These are phyloP conservation scores for Drosophila miranda DNA, from an alignment of 1,140 invertebrate species.

Conservation along the genomic window DNA sequence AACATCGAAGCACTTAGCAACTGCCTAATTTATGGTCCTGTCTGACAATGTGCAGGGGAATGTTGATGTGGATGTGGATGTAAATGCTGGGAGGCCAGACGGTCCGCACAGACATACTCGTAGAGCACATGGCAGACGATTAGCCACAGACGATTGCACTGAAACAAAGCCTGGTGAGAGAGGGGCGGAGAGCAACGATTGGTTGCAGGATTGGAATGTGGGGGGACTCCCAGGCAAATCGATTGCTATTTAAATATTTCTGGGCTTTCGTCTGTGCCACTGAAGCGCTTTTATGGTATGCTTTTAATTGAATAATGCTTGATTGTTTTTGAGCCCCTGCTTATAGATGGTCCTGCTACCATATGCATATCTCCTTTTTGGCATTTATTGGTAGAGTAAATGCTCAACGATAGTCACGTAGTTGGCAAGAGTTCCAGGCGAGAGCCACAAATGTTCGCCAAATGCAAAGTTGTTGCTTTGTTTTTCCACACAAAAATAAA, in stretches of 20 bases:
- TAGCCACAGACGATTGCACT: conserved; percentile 77
- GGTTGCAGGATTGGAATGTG: not conserved
- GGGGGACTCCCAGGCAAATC: conserved; percentile 17
- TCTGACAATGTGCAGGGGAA: conserved; percentile 51
- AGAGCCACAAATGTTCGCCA: conserved; percentile 18
- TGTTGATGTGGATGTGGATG: conserved; percentile 19
- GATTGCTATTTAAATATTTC: conserved; percentile 48
- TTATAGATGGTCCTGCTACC: conserved; percentile 29
- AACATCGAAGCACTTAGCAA: conserved; percentile 71
- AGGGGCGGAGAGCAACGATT: not conserved
- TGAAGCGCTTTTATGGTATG: conserved; percentile 24
- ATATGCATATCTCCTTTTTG: conserved; percentile 34
- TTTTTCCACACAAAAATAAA: conserved; percentile 56
- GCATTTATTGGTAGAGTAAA: conserved; percentile 66
- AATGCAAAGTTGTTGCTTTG: conserved; percentile 30
- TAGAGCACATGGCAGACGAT: conserved; percentile 68
- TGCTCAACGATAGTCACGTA: conserved; percentile 70
- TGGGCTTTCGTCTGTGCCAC: not conserved
- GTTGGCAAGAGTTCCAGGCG: conserved; percentile 49
- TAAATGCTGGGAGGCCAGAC: conserved; percentile 36
- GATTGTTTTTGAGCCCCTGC: conserved; percentile 47
- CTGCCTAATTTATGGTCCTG: conserved; percentile 71
- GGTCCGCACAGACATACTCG: conserved; percentile 24
- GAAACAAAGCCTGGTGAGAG: conserved; percentile 49
- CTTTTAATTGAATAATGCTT: conserved; percentile 54